Evolutionary conservation across 1,140 invertebrate species (phyloP).

Genomic region (Heterodera schachtii): DNA sequence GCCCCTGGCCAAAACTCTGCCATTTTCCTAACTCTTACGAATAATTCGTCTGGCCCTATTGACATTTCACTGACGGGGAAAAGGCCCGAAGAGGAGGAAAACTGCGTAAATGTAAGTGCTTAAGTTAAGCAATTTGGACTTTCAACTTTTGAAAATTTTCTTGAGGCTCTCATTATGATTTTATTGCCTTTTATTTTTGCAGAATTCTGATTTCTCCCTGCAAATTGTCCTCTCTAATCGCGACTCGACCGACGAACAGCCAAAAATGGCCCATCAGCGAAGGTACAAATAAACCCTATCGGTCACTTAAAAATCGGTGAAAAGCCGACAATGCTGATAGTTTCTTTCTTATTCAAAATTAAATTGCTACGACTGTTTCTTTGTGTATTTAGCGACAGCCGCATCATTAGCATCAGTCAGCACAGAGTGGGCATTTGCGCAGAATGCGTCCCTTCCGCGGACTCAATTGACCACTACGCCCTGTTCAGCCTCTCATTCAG

Average conservation of each 20-base stretch:
- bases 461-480: conserved; percentile 10
- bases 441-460: conserved; percentile 6
- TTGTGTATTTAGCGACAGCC: not conserved
- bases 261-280: not conserved
- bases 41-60: conserved; percentile 25
- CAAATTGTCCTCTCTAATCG: conserved; percentile 3
- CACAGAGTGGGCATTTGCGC: conserved; percentile 16
- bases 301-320: no score
- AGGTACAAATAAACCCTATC: no score
- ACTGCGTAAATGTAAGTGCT: conserved; percentile 16
- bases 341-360: no score
- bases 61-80: conserved; percentile 28
- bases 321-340: no score
- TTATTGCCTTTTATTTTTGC: not conserved
- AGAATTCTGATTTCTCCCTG: conserved; percentile 16
- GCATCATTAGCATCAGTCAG: conserved; percentile 7
- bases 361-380: no score
- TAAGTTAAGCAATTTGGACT: no score
- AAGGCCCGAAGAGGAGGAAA: conserved; percentile 11
- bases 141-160: no score
- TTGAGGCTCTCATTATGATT: no score
- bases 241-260: not conserved
- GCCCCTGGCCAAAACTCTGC: conserved; percentile 37
- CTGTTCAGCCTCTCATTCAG: conserved; percentile 13
- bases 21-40: conserved; percentile 42